Evolutionary conservation across 2,888 invertebrate genomes (phyloP).

Genomic region (Drosophila vallismaia): DNA sequence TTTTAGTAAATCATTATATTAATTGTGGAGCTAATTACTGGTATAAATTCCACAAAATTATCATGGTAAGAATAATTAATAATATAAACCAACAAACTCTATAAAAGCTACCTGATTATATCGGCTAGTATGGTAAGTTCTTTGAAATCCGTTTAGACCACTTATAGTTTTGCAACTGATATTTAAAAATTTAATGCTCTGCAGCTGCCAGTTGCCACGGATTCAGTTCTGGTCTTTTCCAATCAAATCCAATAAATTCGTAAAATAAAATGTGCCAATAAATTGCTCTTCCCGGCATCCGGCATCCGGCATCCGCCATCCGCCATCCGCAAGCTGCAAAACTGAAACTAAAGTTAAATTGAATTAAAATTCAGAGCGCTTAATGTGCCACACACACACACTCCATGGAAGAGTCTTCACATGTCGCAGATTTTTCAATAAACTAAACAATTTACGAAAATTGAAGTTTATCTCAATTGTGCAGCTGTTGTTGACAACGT

Average conservation of each 20-base stretch:
- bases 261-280: constrained; percentile 77
- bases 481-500: constrained; percentile 80
- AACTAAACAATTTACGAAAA: constrained; percentile 81
- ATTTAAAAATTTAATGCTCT: constrained; percentile 1
- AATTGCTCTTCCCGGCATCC: constrained; percentile 55
- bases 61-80: background rate
- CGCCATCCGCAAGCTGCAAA: constrained; percentile 39
- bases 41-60: background rate
- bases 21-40: no score
- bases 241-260: constrained; percentile 72
- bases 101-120: background rate
- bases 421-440: constrained; percentile 78
- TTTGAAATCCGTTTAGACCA: background rate
- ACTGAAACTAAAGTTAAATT: constrained; percentile 73
- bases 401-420: constrained; percentile 56
- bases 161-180: constrained; percentile 1
- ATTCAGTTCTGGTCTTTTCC: constrained; percentile 17
- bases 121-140: background rate
- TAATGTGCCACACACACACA: constrained; percentile 38
- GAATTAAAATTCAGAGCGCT: constrained; percentile 78
- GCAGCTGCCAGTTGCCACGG: constrained; percentile 36
- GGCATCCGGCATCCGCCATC: constrained; percentile 10
- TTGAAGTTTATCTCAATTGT: constrained; percentile 82
- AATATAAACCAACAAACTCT: background rate
- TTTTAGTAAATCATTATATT: no score